Base-by-base conservation (phyloP, 1,140 invertebrate genomes). In the Eumeta japonica region DNA sequence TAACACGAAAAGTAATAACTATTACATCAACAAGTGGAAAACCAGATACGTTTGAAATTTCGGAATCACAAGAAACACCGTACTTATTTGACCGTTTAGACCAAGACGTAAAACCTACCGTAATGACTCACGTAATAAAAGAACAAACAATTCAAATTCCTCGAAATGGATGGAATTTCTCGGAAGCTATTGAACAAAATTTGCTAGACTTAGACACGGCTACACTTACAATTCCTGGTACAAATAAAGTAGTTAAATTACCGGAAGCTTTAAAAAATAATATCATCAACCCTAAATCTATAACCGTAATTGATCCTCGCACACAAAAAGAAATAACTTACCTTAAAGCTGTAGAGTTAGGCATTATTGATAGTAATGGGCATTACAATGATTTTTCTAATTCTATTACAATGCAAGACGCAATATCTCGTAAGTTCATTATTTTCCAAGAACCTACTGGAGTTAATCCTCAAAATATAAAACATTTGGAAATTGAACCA, bases 181-280 rank as follows among this genome's bases (percentile, higher is more conserved):
- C 90, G n/a, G 89, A 89, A 73, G 73, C 92, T 36, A 80, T 90
- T 28, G 79, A 84, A 46, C 89, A 92, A 70, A 92, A 92, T 39
- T 75, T 96, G 10, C 81, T 92, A 43, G 87, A 94, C 64, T 76
- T 81, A 11, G 56, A 80, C 12, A 84, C 84, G 20, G 83, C 85
- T 37, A 88, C 87, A 63, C 87, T 97, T 44, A 83, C 94, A 38
- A 92, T 97, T 72, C 94, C 94, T 5, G 90, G 93, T 77, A 90
- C 87, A 11, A 90, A 90, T 3, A 78, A 73, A 38, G 77, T 81
- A 48, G 68, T 94, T 24, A 86, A 81, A 19, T 77, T 93, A 29
- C 79, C 81, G 39, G 88, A 94, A 78, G 90, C 90, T 7, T 88
- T 94, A 34, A 78, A 86, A 39, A 92, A 89, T 67, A 90, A 92